Evolutionary conservation across 2,888 invertebrate genomes (phyloP), one percentile per base, ranked within the genome.

Genomic region (Sycophila texana): DNA sequence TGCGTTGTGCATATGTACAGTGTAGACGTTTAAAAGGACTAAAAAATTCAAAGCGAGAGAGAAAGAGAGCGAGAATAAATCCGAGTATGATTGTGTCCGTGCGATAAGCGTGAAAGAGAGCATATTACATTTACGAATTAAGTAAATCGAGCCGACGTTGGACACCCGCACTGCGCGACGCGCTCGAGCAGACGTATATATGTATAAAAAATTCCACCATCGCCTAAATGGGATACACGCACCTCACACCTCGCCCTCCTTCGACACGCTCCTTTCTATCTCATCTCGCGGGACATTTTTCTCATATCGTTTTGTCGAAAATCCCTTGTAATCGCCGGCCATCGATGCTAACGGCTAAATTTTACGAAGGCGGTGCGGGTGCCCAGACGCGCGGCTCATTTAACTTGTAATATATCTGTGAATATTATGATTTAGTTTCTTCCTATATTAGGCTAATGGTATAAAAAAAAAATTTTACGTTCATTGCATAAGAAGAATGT

Each of bases 391-490:
- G 83, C 83, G 83, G 84, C 88, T 88, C 86, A 86, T 84, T 85
- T 88, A 88, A 88, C 88, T 89, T 90, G 90, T 90, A 90, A 89
- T 89, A 90, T 90, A 90, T 89, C 89, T 90, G 90, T 90, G 90
- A 90, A 90, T 90, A 90, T 89, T 90, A 89, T 87, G 84, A 87
- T 89, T 90, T 90, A 90, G 88, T 89, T 90, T 90, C 89, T 88
- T 90, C 89, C 89, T 90, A 90, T 88, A 84, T 85, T 89, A 90
- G 88, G 87, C 89, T 89, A 90, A 87, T 86, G 87, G 86, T 88
- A 88, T 88, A 89, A 84, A 89, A 26, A 26, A 26, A 26, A 86
- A 87, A 82, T 84, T 89, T 90, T 90, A 89, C 87, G 90, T 89
- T 86, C 88, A 84, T 89, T 88, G 86, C 87, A 87, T 90, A 89